Evolutionary conservation across 2,113 vertebrate genomes (phyloP), one percentile per base, ranked within the genome.

Genomic region (Ctenomys sociabilis): DNA sequence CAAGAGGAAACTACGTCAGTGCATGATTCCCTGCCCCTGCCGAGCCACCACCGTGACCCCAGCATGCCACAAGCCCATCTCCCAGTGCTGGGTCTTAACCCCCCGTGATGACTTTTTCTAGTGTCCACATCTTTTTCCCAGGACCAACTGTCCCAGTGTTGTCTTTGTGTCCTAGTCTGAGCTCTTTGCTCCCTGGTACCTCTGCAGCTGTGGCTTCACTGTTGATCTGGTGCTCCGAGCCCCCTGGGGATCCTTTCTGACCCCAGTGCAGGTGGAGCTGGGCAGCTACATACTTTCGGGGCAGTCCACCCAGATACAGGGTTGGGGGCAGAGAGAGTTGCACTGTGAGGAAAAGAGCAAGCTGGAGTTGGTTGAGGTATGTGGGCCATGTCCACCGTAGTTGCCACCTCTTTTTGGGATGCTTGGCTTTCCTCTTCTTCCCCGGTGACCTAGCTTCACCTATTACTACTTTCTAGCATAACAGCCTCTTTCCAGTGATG

Each of bases 191-290:
- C 72, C 52, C 84, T 26, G 28, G 87, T 97, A 99, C 99, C 99
- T 99, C 99, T 12, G 99, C 99, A 0, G 98, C 98, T 32, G 98
- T 98, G 6, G 98, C 98, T 75, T 96, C 97, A 2, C 99, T 98
- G 0, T 99, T 98, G 85, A 99, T 97, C 86, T 98, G 98, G 93
- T 99, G 99, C 97, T 99, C 99, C 0, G 99, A 99, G 0, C 99
- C 99, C 0, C 89, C 94, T 0, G 88, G 28, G 17, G 57, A 85
- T 0, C 98, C 98, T 1, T 81, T 91, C 10, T 98, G 98, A 30
- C 99, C 99, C 99, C 99, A 99, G 97, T 99, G 99, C 86, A 99
- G 98, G 94, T 99, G 99, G 72, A 99, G 98, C 97, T 99, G 99
- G 0, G 97, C 98, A 0, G 99, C 99, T 0, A 98, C 98, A n/a